phyloP scores from a whole-genome alignment of 2,797 vertebrate species.

The Balearica regulorum region DNA sequence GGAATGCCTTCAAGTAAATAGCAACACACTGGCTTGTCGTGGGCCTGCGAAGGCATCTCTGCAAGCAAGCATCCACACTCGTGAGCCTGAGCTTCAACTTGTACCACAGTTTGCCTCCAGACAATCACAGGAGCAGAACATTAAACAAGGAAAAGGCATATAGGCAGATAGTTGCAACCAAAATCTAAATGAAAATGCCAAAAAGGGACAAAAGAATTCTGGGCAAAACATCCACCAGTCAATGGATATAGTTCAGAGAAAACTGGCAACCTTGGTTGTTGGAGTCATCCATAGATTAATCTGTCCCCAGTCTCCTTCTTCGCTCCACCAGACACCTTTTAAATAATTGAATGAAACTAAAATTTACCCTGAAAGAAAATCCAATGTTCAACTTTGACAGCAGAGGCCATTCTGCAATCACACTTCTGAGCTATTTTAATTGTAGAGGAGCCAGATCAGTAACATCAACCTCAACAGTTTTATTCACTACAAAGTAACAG shows the following conservation, averaged over 20 bases:
- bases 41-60: neutral
- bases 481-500: neutral
- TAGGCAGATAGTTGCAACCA: neutral
- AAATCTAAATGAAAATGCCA: neutral
- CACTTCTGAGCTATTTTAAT: neutral
- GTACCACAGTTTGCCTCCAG: neutral
- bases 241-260: neutral
- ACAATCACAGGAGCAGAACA: neutral
- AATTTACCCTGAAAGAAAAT: neutral
- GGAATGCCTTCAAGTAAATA: neutral
- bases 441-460: neutral
- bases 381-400: neutral
- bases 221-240: neutral
- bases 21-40: accelerated
- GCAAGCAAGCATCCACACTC: neutral
- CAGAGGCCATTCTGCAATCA: neutral
- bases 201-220: neutral
- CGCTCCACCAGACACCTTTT: neutral
- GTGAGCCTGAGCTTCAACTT: neutral
- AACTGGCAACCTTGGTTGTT: neutral
- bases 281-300: neutral
- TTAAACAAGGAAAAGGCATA: neutral
- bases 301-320: neutral
- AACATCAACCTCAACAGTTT: neutral
- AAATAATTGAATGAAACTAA: neutral